Conservation (phyloP, 1,140 invertebrate genomes). For the Atta colombica region DNA sequence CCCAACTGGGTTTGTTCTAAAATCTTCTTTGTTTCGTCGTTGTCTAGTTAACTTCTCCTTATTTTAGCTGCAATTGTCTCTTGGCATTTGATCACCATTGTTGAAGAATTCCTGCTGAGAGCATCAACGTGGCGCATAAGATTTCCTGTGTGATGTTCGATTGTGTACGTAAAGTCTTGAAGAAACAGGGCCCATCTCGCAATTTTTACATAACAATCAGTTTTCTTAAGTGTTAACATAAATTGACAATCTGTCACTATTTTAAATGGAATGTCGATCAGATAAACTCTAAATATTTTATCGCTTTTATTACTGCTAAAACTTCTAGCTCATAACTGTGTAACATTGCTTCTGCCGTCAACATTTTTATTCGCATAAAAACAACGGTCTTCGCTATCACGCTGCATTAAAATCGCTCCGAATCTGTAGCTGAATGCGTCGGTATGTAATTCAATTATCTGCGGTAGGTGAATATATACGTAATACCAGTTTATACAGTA, state of each 20-base stretch:
- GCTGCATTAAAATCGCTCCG: background rate
- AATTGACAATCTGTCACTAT: background rate
- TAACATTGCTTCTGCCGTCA: background rate
- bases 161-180: background rate
- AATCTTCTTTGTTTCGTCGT: background rate
- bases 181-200: background rate
- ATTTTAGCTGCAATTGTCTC: background rate
- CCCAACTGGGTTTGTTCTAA: background rate
- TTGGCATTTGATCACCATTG: background rate
- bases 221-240: background rate
- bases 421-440: too few species aligned
- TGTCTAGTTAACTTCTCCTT: background rate
- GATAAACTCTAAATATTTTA: background rate
- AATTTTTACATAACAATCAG: background rate
- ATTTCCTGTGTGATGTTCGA: background rate
- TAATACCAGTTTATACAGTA: background rate
- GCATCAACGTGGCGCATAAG: background rate
- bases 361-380: background rate
- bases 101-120: background rate
- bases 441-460: background rate
- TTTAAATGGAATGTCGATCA: background rate
- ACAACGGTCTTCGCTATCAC: background rate
- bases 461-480: background rate
- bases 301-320: background rate
- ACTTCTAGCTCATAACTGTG: background rate